Evolutionary conservation across 1,140 invertebrate genomes (phyloP).

Genomic region (Sarcophaga bullata): DNA sequence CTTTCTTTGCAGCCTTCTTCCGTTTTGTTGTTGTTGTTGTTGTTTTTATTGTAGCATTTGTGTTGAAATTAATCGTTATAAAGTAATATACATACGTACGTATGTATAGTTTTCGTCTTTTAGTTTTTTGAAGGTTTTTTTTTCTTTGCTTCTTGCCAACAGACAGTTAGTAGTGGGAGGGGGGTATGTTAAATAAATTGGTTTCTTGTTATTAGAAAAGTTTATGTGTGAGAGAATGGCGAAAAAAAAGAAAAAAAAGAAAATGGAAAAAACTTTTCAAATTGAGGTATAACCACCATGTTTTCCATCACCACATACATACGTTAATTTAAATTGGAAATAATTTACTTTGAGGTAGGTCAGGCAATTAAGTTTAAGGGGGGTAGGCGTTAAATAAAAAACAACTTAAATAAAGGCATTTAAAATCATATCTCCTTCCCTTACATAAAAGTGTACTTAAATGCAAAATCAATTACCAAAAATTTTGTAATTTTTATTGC

Average conservation of each 20-base stretch:
- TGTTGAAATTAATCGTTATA: conserved; percentile 39
- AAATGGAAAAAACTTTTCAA: too few species aligned
- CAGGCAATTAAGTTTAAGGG: too few species aligned
- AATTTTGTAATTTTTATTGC: not conserved
- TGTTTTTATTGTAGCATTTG: not conserved
- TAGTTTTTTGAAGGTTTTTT: not conserved
- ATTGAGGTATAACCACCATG: too few species aligned
- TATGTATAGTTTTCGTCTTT: conserved; percentile 25
- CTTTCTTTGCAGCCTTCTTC: not conserved
- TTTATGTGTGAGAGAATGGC: not conserved
- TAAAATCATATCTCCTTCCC: too few species aligned
- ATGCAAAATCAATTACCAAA: not conserved
- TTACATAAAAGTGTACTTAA: too few species aligned
- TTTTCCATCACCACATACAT: too few species aligned
- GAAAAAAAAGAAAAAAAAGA: too few species aligned
- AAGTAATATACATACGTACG: too few species aligned
- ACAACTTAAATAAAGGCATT: too few species aligned
- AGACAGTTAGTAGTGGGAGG: not conserved
- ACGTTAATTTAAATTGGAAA: too few species aligned
- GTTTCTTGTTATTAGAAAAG: conserved; percentile 8
- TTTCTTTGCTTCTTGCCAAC: not conserved
- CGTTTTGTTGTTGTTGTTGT: not conserved
- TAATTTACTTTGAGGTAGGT: too few species aligned
- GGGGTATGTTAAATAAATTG: not conserved
- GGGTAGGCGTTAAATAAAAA: too few species aligned